A percentile compares a stretch with the other conserved stretches of the same genome.
These are phyloP conservation scores for Ypsolopha scabrella DNA, from an alignment of 2,888 invertebrate genomes.

Conservation along the genomic window DNA sequence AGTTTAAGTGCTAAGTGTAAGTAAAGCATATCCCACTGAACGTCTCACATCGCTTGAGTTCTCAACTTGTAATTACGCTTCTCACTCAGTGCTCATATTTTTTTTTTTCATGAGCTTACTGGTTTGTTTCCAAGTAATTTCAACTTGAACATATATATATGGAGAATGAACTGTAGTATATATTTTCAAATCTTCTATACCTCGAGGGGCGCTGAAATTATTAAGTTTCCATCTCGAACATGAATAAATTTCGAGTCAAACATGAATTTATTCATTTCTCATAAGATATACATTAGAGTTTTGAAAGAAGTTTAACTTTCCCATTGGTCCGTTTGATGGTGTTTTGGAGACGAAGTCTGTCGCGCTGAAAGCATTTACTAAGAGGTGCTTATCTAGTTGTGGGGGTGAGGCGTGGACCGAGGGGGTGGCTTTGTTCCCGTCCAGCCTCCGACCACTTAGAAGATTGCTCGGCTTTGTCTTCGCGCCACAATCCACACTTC, in stretches of 20 bases:
- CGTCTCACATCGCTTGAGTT: neutral
- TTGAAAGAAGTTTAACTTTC: constrained; percentile 31
- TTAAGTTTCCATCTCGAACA: constrained; percentile 18
- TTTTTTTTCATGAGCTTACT: too few relatives aligned
- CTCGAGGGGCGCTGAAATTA: constrained; percentile 18
- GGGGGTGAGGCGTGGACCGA: constrained; percentile 17
- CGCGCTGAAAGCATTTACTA: constrained; percentile 44
- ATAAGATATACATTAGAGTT: constrained; percentile 35
- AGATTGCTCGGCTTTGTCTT: constrained; percentile 61
- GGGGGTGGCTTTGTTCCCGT: constrained; percentile 38
- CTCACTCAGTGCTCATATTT: too few relatives aligned
- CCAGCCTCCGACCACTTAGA: constrained; percentile 57
- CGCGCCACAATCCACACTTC: constrained; percentile 32
- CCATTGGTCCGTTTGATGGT: constrained; percentile 29
- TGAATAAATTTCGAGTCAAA: constrained; percentile 18
- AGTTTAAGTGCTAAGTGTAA: neutral
- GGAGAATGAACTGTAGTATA: constrained; percentile 1
- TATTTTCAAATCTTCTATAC: constrained; percentile 13
- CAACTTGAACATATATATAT: neutral
- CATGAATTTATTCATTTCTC: constrained; percentile 29
- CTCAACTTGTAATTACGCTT: too few relatives aligned
- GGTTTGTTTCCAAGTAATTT: neutral
- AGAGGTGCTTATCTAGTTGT: constrained; percentile 44
- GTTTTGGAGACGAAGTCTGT: constrained; percentile 25
- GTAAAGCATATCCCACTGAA: neutral